phyloP scores from a whole-genome alignment of 1,140 invertebrate species.

The Drosophila erecta region DNA sequence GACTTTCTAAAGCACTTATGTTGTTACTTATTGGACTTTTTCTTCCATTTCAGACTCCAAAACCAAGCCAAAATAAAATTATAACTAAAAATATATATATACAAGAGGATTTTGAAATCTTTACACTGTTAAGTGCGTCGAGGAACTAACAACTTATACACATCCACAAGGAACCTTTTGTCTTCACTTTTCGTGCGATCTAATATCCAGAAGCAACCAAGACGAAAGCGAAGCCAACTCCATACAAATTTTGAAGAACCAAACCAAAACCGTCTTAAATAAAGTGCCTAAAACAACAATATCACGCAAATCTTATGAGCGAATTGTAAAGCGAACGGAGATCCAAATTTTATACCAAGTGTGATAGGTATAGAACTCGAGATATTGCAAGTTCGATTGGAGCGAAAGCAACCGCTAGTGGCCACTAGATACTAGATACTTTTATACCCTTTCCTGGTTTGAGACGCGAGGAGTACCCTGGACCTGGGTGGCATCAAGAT shows the following conservation, averaged over 20 bases:
- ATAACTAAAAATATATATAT: conserved; percentile 28
- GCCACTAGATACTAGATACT: neutral
- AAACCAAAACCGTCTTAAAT: conserved; percentile 76
- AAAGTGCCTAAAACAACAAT: conserved; percentile 68
- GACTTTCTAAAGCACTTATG: no score
- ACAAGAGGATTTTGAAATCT: conserved; percentile 42
- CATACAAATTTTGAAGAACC: conserved; percentile 51
- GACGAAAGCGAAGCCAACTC: conserved; percentile 34
- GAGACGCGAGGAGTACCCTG: conserved; percentile 50
- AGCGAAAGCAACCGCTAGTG: neutral
- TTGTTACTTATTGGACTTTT: neutral
- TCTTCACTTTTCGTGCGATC: conserved; percentile 26
- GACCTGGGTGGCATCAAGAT: conserved; percentile 49
- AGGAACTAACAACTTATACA: conserved; percentile 19
- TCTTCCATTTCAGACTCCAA: conserved; percentile 56
- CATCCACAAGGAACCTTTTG: conserved; percentile 20
- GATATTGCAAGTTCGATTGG: neutral
- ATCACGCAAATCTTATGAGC: conserved; percentile 50
- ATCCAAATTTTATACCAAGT: conserved; percentile 25
- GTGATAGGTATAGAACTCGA: conserved; percentile 29
- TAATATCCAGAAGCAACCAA: conserved; percentile 45
- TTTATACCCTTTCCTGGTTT: conserved; percentile 8
- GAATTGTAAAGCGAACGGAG: conserved; percentile 53
- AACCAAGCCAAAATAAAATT: conserved; percentile 60
- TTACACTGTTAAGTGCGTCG: conserved; percentile 20